phyloP scores from a whole-genome alignment of 2,113 vertebrate genomes.

The Centropus bengalensis region DNA sequence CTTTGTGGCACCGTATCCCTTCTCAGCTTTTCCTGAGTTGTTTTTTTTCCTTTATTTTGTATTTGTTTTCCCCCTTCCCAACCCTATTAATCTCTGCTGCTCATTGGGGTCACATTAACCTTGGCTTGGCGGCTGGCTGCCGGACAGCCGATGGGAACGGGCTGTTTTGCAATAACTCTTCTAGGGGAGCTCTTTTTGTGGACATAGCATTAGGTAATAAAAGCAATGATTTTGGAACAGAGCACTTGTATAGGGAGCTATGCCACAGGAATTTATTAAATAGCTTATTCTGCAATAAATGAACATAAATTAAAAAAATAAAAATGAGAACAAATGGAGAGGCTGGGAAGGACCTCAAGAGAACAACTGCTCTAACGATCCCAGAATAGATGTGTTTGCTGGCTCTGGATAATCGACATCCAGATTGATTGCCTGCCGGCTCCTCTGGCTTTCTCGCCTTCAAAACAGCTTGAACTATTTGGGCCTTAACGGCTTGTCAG shows the following conservation, averaged over 20 bases:
- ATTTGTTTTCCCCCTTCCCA: neutral
- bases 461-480: neutral
- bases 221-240: neutral
- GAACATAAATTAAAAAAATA: neutral
- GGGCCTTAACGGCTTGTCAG: neutral
- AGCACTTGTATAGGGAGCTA: fast-evolving
- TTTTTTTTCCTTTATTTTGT: neutral
- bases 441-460: neutral
- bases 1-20: neutral
- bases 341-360: neutral
- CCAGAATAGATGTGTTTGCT: neutral
- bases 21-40: neutral
- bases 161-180: neutral
- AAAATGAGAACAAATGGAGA: neutral
- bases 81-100: neutral
- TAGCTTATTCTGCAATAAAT: neutral
- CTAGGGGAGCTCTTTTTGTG: neutral
- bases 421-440: neutral
- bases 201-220: neutral
- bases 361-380: neutral
- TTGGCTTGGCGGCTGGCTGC: neutral
- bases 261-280: neutral
- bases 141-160: neutral
- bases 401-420: fast-evolving
- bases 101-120: neutral